Conservation (phyloP, 2,888 invertebrate species). For the Euspilapteryx auroguttella region DNA sequence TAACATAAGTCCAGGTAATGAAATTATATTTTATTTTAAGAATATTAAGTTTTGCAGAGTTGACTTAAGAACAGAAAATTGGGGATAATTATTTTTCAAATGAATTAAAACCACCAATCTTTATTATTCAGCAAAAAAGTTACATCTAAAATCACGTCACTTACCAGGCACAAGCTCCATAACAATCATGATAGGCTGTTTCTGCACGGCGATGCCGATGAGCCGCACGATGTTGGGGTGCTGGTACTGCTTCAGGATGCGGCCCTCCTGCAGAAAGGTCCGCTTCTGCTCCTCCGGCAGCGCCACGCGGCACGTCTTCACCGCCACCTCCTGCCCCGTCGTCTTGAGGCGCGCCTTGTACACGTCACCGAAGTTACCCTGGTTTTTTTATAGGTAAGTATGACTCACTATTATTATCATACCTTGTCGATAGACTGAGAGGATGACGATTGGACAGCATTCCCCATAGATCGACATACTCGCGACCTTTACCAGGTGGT, state of each 20-base stretch:
- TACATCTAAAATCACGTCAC: too few species aligned
- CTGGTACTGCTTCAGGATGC: slow-evolving; percentile 94
- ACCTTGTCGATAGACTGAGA: too few species aligned
- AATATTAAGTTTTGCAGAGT: too few species aligned
- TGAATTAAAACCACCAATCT: too few species aligned
- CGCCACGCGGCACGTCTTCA: slow-evolving; percentile 93
- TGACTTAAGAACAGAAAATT: too few species aligned
- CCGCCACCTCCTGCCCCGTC: slow-evolving; percentile 86
- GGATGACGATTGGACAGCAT: too few species aligned
- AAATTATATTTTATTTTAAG: too few species aligned
- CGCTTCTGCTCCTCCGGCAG: slow-evolving; percentile 92
- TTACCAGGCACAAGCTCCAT: slow-evolving; percentile 93
- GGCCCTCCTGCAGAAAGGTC: slow-evolving; percentile 93
- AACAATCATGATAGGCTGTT: slow-evolving; percentile 98
- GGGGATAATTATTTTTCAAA: too few species aligned
- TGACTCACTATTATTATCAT: too few species aligned
- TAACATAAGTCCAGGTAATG: too few species aligned
- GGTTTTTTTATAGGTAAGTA: slow-evolving; percentile 5
- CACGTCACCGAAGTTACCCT: slow-evolving; percentile 98
- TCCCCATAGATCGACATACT: too few species aligned
- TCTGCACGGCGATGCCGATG: slow-evolving; percentile 96
- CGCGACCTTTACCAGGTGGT: not conserved
- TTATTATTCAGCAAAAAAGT: too few species aligned
- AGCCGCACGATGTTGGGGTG: slow-evolving; percentile 96
- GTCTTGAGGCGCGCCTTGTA: slow-evolving; percentile 87